These are phyloP conservation scores for Idaea biselata DNA, from an alignment of 2,888 invertebrate genomes.

Conservation along the genomic window DNA sequence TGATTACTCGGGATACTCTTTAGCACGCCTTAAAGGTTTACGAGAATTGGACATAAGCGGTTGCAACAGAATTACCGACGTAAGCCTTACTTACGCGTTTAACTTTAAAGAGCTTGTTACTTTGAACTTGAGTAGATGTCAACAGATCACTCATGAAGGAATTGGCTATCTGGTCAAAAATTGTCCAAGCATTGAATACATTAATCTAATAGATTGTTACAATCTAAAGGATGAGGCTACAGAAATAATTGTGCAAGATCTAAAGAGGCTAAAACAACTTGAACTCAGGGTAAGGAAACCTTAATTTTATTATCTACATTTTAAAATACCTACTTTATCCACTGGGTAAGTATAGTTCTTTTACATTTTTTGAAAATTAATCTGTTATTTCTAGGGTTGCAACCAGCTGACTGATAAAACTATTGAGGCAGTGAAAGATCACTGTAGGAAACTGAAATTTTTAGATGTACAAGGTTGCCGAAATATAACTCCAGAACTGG, in stretches of 20 bases:
- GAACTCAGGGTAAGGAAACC: slow-evolving; percentile 75
- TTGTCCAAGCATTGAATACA: slow-evolving; percentile 85
- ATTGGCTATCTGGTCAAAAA: slow-evolving; percentile 82
- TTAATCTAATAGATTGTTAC: slow-evolving; percentile 84
- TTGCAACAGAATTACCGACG: slow-evolving; percentile 86
- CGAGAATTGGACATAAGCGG: slow-evolving; percentile 83
- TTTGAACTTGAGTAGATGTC: slow-evolving; percentile 84
- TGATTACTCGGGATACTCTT: slow-evolving; percentile 71
- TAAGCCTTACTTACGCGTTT: slow-evolving; percentile 85
- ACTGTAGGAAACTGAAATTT: slow-evolving; percentile 77
- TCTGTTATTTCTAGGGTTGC: slow-evolving; percentile 74
- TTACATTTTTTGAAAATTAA: neutral
- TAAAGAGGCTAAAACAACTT: slow-evolving; percentile 77
- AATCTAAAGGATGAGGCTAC: slow-evolving; percentile 84
- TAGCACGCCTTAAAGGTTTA: slow-evolving; percentile 78
- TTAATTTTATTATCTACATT: slow-evolving; percentile 6
- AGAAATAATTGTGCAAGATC: slow-evolving; percentile 54
- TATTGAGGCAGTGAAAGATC: slow-evolving; percentile 68
- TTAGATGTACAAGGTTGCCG: slow-evolving; percentile 81
- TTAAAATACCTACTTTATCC: neutral
- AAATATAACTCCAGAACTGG: slow-evolving; percentile 69
- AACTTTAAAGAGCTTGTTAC: slow-evolving; percentile 82
- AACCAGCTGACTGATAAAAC: slow-evolving; percentile 81
- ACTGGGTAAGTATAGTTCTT: neutral
- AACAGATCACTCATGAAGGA: slow-evolving; percentile 84